Percentiles rank a stretch among this genome's conserved stretches.
Evolutionary conservation across 2,888 invertebrate species (phyloP).

Genomic region (Chrysolina oricalcia): DNA sequence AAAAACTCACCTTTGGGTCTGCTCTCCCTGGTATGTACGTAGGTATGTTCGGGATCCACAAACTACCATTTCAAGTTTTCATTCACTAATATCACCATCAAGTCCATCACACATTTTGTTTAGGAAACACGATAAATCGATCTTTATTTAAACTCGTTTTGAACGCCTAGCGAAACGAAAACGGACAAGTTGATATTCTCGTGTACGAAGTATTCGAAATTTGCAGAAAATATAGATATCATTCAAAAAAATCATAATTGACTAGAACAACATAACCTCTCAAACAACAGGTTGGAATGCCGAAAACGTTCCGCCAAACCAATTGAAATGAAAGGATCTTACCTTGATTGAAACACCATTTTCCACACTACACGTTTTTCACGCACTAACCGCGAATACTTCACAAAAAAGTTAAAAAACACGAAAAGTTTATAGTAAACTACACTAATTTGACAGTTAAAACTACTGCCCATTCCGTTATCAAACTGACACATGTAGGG

Average conservation of each 20-base stretch:
- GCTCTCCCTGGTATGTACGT: background rate
- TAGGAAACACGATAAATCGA: background rate
- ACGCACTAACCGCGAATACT: conserved; percentile 41
- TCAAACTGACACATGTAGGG: conserved; percentile 21
- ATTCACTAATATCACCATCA: background rate
- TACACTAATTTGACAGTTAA: conserved; percentile 55
- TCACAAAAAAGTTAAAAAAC: conserved; percentile 41
- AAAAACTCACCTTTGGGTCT: conserved; percentile 1
- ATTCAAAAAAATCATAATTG: conserved; percentile 36
- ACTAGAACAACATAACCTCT: conserved; percentile 45
- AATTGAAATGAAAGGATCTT: conserved; percentile 39
- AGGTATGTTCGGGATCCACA: background rate
- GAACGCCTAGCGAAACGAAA: background rate
- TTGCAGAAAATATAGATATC: background rate
- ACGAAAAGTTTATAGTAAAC: conserved; percentile 50
- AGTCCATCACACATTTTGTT: conserved; percentile 8
- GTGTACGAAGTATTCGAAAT: background rate
- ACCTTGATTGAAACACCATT: conserved; percentile 44
- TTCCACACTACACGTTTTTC: conserved; percentile 37
- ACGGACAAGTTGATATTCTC: background rate
- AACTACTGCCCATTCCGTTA: conserved; percentile 37
- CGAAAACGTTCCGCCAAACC: background rate
- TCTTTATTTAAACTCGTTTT: background rate
- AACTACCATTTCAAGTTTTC: background rate
- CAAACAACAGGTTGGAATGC: conserved; percentile 49